Evolutionary conservation across 1,140 invertebrate species (phyloP), one percentile per base, ranked within the genome.

Genomic region (Hycleus cichorii): DNA sequence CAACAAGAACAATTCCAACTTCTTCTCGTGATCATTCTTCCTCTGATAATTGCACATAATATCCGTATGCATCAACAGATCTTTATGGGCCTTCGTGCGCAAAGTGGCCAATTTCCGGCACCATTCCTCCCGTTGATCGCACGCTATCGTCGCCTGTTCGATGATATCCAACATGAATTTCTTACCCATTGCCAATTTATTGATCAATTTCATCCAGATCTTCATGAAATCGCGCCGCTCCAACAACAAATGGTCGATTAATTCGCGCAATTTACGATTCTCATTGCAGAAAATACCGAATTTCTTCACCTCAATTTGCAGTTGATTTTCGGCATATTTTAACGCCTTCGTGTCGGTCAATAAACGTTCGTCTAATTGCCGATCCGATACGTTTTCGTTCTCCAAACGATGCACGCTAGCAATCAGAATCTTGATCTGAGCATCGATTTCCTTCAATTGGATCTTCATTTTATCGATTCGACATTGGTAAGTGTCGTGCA

Each of bases 111-210:
- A 80, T 73, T 90, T 91, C 45, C 81, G 82, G 66, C 90, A 85
- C 62, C 88, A 83, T 64, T 91, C 89, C 68, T 91, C 89, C 2
- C 90, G 79, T 69, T 90, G 85, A 76, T 93, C 90, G 69, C 90
- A 92, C 0, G 90, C 84, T 38, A 86, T 74, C 4, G 89, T 92
- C 0, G 90, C 87, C 65, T 88, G 84, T 58, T 92, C 89, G 51
- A 92, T 88, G 10, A 90, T 74, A 63, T 91, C 88, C 63, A 86
- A 81, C 63, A 91, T 89, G 55, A 87, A 78, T 27, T 81, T 80
- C 62, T 89, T 89, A 3, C 85, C 85, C 18, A 80, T 78, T 63
- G 83, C 82, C 12, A 91, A 75, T 51, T 87, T 81, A 7, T 81
- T 81, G 11, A 87, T 80, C 60, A 91, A 77, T 63, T 84, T 84